phyloP scores from a whole-genome alignment of 2,888 invertebrate genomes.

The Acronicta leporina region DNA sequence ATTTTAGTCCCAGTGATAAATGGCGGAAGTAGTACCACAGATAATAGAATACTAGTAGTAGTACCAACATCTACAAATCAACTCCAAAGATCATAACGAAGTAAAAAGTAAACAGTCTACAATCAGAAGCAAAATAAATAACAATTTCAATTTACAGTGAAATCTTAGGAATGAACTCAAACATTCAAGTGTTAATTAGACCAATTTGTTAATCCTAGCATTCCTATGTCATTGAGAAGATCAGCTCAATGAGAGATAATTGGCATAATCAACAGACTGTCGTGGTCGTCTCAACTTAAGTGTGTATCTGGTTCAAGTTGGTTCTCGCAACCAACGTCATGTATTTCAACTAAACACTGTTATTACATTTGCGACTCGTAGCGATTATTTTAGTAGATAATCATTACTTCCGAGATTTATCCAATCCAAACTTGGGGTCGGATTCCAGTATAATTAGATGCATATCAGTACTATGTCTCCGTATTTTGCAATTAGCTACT shows the following conservation, averaged over 20 bases:
- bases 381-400: not conserved
- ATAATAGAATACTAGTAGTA: no score
- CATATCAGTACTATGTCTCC: no score
- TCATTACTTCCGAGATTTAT: no score
- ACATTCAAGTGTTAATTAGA: slow-evolving; percentile 41
- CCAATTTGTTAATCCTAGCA: slow-evolving; percentile 52
- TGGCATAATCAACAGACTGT: slow-evolving; percentile 60
- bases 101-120: not conserved
- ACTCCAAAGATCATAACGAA: not conserved
- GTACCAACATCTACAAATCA: no score
- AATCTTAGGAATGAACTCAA: slow-evolving; percentile 30
- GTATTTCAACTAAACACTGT: not conserved
- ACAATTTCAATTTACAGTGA: slow-evolving; percentile 18
- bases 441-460: no score
- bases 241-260: slow-evolving; percentile 64
- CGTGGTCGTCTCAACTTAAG: slow-evolving; percentile 16
- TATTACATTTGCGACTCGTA: not conserved
- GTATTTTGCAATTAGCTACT: no score
- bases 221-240: slow-evolving; percentile 54
- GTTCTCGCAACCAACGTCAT: slow-evolving; percentile 8
- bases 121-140: slow-evolving; percentile 33
- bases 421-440: no score
- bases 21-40: no score
- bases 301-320: slow-evolving; percentile 16
- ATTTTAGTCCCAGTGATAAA: no score